phyloP scores from a whole-genome alignment of 35 echinoderm and acorn worm species.

The Amphiura filiformis region DNA sequence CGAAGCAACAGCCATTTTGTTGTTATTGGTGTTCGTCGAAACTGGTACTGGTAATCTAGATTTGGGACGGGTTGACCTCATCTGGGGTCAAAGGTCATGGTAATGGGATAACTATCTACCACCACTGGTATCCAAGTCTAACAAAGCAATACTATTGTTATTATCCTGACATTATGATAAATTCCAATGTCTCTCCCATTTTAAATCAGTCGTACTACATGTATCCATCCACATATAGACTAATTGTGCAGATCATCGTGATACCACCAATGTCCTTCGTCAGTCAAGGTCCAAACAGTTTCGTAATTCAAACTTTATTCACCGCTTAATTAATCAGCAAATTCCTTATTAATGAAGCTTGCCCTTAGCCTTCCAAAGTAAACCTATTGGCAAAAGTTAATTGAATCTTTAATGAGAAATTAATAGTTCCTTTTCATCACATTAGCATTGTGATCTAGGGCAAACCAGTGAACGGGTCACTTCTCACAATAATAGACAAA shows the following conservation, averaged over 20 bases:
- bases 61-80: neutral
- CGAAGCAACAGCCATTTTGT: constrained; percentile 24
- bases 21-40: neutral
- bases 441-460: no score
- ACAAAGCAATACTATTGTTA: neutral
- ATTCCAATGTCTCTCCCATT: neutral
- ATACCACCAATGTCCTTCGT: no score
- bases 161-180: neutral
- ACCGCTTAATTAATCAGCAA: no score
- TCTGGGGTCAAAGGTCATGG: neutral
- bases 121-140: neutral
- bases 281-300: no score
- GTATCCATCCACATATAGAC: neutral
- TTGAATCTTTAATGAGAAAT: no score
- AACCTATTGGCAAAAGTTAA: no score
- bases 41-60: neutral
- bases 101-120: neutral
- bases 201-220: neutral
- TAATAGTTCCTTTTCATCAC: no score
- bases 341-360: no score
- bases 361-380: no score
- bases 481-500: no score
- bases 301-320: no score
- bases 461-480: no score
- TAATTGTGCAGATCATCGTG: neutral